These are phyloP conservation scores for Seira ritae DNA, from an alignment of 2,888 invertebrate genomes.

Conservation along the genomic window DNA sequence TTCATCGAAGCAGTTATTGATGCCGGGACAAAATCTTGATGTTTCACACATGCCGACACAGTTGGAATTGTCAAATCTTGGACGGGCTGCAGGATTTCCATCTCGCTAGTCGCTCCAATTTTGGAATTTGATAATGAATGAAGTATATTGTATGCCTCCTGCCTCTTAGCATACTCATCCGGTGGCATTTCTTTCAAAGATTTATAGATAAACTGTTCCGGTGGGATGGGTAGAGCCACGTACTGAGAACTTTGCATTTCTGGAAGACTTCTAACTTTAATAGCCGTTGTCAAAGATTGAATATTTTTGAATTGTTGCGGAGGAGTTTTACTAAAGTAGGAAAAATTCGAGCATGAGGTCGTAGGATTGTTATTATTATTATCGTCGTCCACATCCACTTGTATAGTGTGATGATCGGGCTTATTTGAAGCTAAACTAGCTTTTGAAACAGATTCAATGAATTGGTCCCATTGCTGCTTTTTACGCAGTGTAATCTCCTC, in stretches of 20 bases:
- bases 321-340: slow-evolving; percentile 26
- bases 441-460: slow-evolving; percentile 11
- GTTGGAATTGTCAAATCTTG: no score
- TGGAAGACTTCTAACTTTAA: slow-evolving; percentile 43
- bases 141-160: slow-evolving; percentile 29
- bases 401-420: not conserved
- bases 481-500: slow-evolving; percentile 35
- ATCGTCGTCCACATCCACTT: not conserved
- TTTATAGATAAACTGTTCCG: not conserved
- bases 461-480: slow-evolving; percentile 45
- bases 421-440: not conserved
- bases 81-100: no score
- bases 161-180: slow-evolving; percentile 13
- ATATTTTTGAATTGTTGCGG: no score
- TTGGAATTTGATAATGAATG: slow-evolving; percentile 26
- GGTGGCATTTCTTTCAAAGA: slow-evolving; percentile 12
- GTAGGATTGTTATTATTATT: not conserved
- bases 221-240: slow-evolving; percentile 1
- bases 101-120: no score
- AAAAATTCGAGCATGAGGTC: not conserved
- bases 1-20: no score
- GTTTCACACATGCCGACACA: no score
- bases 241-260: slow-evolving; percentile 25
- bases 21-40: no score
- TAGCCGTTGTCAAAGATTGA: not conserved